phyloP scores from a whole-genome alignment of 1,140 invertebrate species.

The Pentalonia nigronervosa region DNA sequence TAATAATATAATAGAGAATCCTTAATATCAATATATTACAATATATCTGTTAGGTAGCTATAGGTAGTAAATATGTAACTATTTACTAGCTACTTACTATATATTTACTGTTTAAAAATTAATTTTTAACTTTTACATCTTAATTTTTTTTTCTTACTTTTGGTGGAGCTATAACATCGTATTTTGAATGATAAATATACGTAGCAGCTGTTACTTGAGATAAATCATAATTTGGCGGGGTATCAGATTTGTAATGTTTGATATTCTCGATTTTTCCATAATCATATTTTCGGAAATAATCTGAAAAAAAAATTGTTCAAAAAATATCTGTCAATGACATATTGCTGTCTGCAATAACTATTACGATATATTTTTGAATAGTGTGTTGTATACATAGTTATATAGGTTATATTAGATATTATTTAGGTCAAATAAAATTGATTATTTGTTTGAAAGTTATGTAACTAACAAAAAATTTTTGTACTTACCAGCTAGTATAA shows the following conservation, averaged over 20 bases:
- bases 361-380: background rate
- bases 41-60: background rate
- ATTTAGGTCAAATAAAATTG: background rate
- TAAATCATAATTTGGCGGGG: constrained; percentile 70
- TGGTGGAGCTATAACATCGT: constrained; percentile 67
- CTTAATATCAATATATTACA: background rate
- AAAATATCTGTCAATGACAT: background rate
- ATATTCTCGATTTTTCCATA: constrained; percentile 65
- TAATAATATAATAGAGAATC: background rate
- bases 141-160: constrained; percentile 28
- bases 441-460: background rate
- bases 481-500: background rate
- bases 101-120: background rate
- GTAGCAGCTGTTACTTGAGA: constrained; percentile 72
- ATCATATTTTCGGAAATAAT: constrained; percentile 62
- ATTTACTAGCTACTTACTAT: too few relatives aligned
- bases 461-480: background rate
- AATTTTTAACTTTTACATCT: background rate
- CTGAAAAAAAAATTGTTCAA: constrained; percentile 45
- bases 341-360: background rate
- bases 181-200: constrained; percentile 73
- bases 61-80: too few relatives aligned
- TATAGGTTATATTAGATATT: background rate
- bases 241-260: constrained; percentile 66
- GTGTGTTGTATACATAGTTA: too few relatives aligned